A percentile compares a stretch with the other conserved stretches of the same genome.
These are phyloP conservation scores for Cebidichthys violaceus DNA, from an alignment of 2,113 vertebrate species.

Conservation along the genomic window DNA sequence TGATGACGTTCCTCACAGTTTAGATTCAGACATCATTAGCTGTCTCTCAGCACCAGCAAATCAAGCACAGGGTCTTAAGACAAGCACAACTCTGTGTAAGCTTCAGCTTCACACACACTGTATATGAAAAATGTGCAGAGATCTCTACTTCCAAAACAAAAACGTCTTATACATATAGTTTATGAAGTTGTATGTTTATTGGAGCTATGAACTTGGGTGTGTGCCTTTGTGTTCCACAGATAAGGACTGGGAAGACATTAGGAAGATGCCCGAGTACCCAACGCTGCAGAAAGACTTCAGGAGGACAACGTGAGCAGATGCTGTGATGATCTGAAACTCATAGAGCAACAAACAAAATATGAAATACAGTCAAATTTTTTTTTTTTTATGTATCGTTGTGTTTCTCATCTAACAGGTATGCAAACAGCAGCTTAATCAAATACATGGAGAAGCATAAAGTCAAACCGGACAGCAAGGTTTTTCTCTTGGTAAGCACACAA, in stretches of 20 bases:
- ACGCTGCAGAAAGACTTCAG: slow-evolving; percentile 99
- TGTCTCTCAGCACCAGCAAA: not conserved
- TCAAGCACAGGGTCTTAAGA: not conserved
- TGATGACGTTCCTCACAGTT: not conserved
- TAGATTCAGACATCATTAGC: not conserved
- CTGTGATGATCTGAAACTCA: not conserved
- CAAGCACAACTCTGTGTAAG: not conserved
- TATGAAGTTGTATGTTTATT: not conserved
- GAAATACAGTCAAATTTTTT: not conserved
- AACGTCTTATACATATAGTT: not conserved
- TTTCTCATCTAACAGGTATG: slow-evolving; percentile 87
- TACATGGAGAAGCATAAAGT: slow-evolving; percentile 99
- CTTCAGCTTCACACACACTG: not conserved
- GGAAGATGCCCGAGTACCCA: slow-evolving; percentile 99
- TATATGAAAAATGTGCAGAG: not conserved
- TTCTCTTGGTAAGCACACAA: slow-evolving; percentile 89
- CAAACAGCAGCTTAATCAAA: slow-evolving; percentile 99
- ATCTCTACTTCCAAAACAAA: not conserved
- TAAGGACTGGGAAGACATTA: slow-evolving; percentile 99
- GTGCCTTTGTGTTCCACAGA: slow-evolving; percentile 81
- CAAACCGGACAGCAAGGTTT: slow-evolving; percentile 99
- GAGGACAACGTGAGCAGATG: slow-evolving; percentile 94
- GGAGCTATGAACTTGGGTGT: not conserved
- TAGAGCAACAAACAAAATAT: not conserved
- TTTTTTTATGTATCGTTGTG: not conserved